Evolutionary conservation across 2,888 invertebrate genomes (phyloP).

Genomic region (Tupiocoris notatus): DNA sequence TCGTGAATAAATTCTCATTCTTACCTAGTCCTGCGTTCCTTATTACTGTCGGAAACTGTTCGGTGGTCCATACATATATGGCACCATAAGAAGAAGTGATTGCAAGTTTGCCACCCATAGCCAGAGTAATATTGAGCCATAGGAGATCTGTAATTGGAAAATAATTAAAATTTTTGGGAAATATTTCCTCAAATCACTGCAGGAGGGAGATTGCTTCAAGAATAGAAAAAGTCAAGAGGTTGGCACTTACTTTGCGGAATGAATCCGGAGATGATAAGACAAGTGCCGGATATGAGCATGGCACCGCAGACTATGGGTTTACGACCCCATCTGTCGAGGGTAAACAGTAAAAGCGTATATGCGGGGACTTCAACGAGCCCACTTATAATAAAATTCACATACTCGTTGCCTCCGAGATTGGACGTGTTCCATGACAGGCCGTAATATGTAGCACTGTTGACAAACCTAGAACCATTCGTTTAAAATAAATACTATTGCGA

Average conservation of each 20-base stretch:
- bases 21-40: constrained; percentile 61
- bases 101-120: constrained; percentile 70
- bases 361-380: constrained; percentile 77
- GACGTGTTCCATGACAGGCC: constrained; percentile 74
- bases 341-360: constrained; percentile 64
- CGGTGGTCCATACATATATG: constrained; percentile 70
- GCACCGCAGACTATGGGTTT: constrained; percentile 67
- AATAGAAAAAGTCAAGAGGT: no score
- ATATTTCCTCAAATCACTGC: no score
- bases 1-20: neutral
- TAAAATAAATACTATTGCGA: neutral
- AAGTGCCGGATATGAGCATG: constrained; percentile 64
- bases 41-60: constrained; percentile 73
- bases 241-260: constrained; percentile 59
- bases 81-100: constrained; percentile 73
- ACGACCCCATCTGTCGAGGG: constrained; percentile 69
- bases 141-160: constrained; percentile 57
- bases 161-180: no score
- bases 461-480: constrained; percentile 59
- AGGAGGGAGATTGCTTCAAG: no score
- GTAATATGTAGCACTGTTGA: constrained; percentile 74
- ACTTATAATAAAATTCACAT: constrained; percentile 70
- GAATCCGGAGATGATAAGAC: constrained; percentile 60
- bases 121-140: constrained; percentile 61
- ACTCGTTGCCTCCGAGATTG: constrained; percentile 68